Conservation (phyloP, 1,140 invertebrate genomes). For the Drosophila triauraria region DNA sequence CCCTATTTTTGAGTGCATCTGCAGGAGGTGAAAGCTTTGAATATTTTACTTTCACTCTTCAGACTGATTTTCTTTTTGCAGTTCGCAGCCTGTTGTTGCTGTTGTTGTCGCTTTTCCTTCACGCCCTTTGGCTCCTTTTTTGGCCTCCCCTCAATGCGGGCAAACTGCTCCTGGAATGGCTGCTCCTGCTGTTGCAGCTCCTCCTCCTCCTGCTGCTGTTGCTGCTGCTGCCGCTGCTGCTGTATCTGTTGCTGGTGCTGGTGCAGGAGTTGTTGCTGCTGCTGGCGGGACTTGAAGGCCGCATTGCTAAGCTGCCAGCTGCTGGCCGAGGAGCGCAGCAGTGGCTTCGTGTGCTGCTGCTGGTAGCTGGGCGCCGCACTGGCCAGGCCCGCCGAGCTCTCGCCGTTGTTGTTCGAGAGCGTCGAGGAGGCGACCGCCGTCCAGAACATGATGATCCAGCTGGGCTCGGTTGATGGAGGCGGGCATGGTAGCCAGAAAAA, state of each 20-base stretch:
- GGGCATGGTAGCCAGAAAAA: slow-evolving; percentile 21
- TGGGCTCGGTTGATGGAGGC: neutral
- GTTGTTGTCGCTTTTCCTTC: neutral
- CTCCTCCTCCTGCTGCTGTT: neutral
- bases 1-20: slow-evolving; percentile 50
- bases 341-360: slow-evolving; percentile 54
- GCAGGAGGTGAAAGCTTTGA: slow-evolving; percentile 59
- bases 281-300: slow-evolving; percentile 48
- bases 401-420: slow-evolving; percentile 20
- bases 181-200: slow-evolving; percentile 3
- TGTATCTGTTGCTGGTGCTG: slow-evolving; percentile 29
- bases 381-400: slow-evolving; percentile 41
- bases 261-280: slow-evolving; percentile 39
- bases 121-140: neutral
- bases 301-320: slow-evolving; percentile 60
- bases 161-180: neutral
- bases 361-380: slow-evolving; percentile 58
- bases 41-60: slow-evolving; percentile 61
- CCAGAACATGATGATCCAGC: slow-evolving; percentile 53
- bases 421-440: slow-evolving; percentile 60
- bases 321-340: slow-evolving; percentile 36
- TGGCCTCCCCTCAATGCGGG: neutral
- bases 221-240: slow-evolving; percentile 8
- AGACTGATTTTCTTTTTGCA: slow-evolving; percentile 56
- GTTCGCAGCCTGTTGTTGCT: slow-evolving; percentile 8